Evolutionary conservation across 23 tunicate species (phyloP), one percentile per base, ranked within the genome.

Genomic region (Trididemnum nubilum): DNA sequence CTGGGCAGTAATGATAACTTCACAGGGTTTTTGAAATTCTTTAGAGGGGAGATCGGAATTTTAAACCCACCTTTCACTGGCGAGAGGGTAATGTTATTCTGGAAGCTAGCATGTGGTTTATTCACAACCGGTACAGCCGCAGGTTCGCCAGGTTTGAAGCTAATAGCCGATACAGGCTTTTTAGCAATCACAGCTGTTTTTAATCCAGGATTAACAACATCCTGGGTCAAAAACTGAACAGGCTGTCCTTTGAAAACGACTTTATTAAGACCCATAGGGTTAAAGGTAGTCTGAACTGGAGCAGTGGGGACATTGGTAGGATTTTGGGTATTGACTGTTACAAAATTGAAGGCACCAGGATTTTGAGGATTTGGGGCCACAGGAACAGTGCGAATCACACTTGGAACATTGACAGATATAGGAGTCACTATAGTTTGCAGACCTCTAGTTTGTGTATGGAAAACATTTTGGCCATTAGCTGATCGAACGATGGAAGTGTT

Each of bases 31-130:
- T 33, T 32, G 33, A 49, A 39, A 73, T 37, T 73, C 39, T 91
- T 91, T 39, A 86, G 29, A 39, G 97, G 97, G 7, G 97, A 91
- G 24, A 91, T 91, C 5, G 97, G 97, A 50, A 91, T 91, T 65
- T 91, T 82, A 76, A 82, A 85, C 37, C 82, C 82, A 36, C 83
- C 83, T 70, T 85, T 85, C 0, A 79, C 73, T 1, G 90, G 90
- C 18, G 90, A 85, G 21, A 85, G 58, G 1, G 83, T 78, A 1
- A 78, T n/a, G 77, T 71, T 85, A 24, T 71, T 71, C 33, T 52
- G 40, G n/a, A 67, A 24, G 34, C 31, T 28, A 83, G 32, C 19
- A 67, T 73, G 25, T 73, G 51, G 24, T 78, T 83, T 60, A 19
- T 60, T 29, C 2, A 32, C 78, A 70, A 52, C 31, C 25, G 77